A percentile compares a stretch with the other conserved stretches of the same genome.
phyloP scores from a whole-genome alignment of 2,113 vertebrate genomes.

The Sapajus apella region DNA sequence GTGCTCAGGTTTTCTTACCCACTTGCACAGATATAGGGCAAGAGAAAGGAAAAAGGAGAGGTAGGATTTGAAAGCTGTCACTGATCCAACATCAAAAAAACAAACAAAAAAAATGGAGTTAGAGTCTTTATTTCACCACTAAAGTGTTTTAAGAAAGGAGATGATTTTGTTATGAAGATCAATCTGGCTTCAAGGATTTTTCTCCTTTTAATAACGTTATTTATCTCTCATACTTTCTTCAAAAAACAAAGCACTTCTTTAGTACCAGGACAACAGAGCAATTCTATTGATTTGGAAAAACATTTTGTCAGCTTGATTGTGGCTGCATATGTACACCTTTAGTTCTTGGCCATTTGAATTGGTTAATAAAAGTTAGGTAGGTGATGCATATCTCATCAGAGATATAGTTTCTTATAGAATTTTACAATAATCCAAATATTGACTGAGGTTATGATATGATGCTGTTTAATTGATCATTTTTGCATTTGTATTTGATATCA shows the following conservation, averaged over 20 bases:
- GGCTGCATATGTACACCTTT: background rate
- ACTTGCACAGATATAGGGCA: background rate
- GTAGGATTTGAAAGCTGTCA: background rate
- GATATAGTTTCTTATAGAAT: background rate
- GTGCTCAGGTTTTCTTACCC: background rate
- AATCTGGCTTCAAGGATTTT: background rate
- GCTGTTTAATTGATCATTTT: background rate
- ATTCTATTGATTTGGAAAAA: background rate
- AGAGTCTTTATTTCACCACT: background rate
- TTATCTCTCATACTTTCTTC: background rate
- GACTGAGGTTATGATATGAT: background rate
- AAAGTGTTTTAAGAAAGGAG: background rate
- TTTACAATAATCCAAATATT: slow-evolving; percentile 7
- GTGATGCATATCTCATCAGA: background rate
- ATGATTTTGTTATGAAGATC: background rate
- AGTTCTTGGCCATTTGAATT: background rate
- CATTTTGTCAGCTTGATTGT: background rate
- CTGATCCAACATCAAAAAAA: background rate
- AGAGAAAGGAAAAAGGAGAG: background rate
- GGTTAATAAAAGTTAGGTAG: background rate
- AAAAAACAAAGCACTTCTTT: background rate
- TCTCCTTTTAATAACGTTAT: background rate
- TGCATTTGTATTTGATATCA: background rate
- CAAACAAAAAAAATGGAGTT: background rate
- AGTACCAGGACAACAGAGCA: background rate